phyloP scores from a whole-genome alignment of 2,797 vertebrate species.

The Pipistrellus kuhlii region DNA sequence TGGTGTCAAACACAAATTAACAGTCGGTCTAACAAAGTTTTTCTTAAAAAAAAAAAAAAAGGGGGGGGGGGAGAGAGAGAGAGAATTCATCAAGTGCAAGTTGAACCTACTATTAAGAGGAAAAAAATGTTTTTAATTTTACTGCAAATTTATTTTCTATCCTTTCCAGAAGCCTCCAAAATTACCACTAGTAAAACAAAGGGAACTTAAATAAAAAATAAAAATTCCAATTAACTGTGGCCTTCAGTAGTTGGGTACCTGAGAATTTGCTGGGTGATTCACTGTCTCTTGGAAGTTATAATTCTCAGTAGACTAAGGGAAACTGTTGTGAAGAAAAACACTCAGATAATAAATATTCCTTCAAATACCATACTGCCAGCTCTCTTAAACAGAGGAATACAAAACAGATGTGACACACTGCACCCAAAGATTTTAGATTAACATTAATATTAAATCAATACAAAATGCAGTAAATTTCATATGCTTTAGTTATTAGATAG shows the following conservation, averaged over 20 bases:
- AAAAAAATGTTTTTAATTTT: slow-evolving; percentile 19
- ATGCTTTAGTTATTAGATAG: slow-evolving; percentile 69
- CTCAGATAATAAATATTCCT: slow-evolving; percentile 83
- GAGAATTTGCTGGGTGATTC: slow-evolving; percentile 74
- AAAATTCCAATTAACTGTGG: slow-evolving; percentile 69
- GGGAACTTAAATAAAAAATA: slow-evolving; percentile 61
- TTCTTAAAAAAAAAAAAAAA: background rate
- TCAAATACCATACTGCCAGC: slow-evolving; percentile 81
- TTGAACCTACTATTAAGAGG: background rate
- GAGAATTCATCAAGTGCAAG: background rate
- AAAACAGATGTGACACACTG: slow-evolving; percentile 83
- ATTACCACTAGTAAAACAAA: slow-evolving; percentile 57
- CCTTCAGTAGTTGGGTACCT: slow-evolving; percentile 59
- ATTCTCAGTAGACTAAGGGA: slow-evolving; percentile 74
- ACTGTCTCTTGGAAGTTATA: slow-evolving; percentile 74
- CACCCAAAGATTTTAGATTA: slow-evolving; percentile 80
- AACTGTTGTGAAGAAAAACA: slow-evolving; percentile 78
- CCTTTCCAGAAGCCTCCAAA: slow-evolving; percentile 63
- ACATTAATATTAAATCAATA: slow-evolving; percentile 81
- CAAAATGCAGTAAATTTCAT: slow-evolving; percentile 79
- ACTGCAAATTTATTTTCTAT: slow-evolving; percentile 64
- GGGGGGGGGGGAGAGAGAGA: background rate
- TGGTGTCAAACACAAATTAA: slow-evolving; percentile 53
- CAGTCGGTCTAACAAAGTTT: background rate
- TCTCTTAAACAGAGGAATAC: slow-evolving; percentile 81